Evolutionary conservation across 2,113 vertebrate genomes (phyloP).

Genomic region (Sturnus vulgaris): DNA sequence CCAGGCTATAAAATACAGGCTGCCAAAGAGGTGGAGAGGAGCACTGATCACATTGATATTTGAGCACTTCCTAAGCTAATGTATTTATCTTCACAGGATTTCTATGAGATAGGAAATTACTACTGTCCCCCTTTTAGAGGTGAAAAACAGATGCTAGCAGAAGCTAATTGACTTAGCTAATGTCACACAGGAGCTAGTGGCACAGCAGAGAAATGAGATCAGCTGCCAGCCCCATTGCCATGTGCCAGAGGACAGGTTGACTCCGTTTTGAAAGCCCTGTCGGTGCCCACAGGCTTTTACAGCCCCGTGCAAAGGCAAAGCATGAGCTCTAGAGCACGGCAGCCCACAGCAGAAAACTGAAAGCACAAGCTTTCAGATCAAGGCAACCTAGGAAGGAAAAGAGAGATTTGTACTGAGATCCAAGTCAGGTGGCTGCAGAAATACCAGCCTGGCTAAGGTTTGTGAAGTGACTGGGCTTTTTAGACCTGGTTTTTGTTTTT

Average conservation of each 20-base stretch:
- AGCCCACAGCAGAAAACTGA: background rate
- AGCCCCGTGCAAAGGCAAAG: background rate
- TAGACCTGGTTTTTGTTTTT: background rate
- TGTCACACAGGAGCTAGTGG: background rate
- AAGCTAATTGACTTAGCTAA: conserved; percentile 50
- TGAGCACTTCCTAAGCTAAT: conserved; percentile 15
- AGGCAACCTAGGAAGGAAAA: background rate
- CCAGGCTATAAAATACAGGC: background rate
- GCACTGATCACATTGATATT: background rate
- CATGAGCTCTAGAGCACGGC: background rate
- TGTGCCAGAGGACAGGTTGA: background rate
- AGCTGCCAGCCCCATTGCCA: background rate
- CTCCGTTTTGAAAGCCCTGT: background rate
- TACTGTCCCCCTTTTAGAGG: conserved; percentile 17
- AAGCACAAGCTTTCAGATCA: background rate
- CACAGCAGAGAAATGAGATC: conserved; percentile 1
- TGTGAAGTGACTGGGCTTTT: background rate
- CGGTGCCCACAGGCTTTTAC: background rate
- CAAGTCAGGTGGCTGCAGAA: background rate
- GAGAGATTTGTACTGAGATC: background rate
- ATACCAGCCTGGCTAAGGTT: background rate
- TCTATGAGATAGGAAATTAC: conserved; percentile 24
- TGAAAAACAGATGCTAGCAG: conserved; percentile 31
- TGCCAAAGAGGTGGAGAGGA: background rate
- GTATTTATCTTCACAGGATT: conserved; percentile 29